Evolutionary conservation across 1,140 invertebrate species (phyloP).

Genomic region (Pectinophora gossypiella): DNA sequence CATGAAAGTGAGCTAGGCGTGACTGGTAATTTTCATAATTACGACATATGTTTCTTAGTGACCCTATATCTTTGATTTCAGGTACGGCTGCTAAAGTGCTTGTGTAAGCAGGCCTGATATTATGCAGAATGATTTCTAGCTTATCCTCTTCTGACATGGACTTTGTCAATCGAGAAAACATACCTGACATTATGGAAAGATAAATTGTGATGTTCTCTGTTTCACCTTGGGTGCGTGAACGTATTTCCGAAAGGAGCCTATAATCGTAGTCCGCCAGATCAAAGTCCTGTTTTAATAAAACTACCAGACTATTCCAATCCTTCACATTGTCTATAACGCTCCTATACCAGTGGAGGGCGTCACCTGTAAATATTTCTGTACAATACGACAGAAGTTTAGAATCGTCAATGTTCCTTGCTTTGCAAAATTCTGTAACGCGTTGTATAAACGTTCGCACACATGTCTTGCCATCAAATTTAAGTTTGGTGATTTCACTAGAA

Average conservation of each 20-base stretch:
- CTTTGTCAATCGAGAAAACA: constrained; percentile 11
- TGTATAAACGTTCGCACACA: constrained; percentile 12
- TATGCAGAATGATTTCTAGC: constrained; percentile 10
- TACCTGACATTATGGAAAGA: constrained; percentile 14
- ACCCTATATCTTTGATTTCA: constrained; percentile 11
- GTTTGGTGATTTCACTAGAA: neutral
- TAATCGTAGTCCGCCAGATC: constrained; percentile 17
- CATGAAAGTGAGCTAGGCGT: constrained; percentile 12
- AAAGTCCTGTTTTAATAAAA: constrained; percentile 14
- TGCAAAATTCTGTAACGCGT: constrained; percentile 7
- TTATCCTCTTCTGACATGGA: constrained; percentile 4
- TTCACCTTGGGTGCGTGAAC: constrained; percentile 18
- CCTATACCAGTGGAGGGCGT: constrained; percentile 15
- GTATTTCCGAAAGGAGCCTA: constrained; percentile 19
- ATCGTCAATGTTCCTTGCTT: neutral
- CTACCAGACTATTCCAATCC: constrained; percentile 7
- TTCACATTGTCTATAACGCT: constrained; percentile 1
- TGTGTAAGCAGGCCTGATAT: constrained; percentile 14
- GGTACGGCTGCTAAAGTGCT: constrained; percentile 13
- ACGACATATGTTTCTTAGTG: constrained; percentile 7
- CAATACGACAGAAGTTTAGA: constrained; percentile 9
- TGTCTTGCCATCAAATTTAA: constrained; percentile 5
- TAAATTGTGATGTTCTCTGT: constrained; percentile 17
- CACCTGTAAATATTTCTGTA: constrained; percentile 12
- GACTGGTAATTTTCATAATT: constrained; percentile 21